Evolutionary conservation across 92 coral and sea anemone genomes (phyloP).

Genomic region (Bergia sp.): DNA sequence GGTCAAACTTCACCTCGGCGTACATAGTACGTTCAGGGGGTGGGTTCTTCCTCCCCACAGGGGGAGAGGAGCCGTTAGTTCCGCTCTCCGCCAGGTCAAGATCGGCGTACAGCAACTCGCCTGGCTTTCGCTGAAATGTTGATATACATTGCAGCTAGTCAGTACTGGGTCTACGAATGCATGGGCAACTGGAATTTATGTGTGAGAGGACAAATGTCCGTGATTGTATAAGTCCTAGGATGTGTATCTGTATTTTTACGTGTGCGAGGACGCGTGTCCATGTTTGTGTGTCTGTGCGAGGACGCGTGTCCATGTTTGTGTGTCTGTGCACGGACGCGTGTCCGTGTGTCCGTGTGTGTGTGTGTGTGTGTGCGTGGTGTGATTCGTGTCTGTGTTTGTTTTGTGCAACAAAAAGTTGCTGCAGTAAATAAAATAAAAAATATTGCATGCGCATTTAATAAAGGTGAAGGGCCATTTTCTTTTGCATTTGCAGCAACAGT

Average conservation of each 20-base stretch:
- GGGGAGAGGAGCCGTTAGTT: background rate
- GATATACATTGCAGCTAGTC: background rate
- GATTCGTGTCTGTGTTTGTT: too few relatives aligned
- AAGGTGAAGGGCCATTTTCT: background rate
- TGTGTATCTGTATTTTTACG: too few relatives aligned
- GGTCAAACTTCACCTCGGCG: conserved; percentile 25
- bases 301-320: too few relatives aligned
- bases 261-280: background rate
- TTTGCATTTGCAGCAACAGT: too few relatives aligned
- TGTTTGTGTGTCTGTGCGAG: too few relatives aligned
- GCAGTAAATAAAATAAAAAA: too few relatives aligned
- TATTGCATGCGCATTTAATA: too few relatives aligned
- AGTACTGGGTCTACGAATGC: background rate
- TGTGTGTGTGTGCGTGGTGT: too few relatives aligned
- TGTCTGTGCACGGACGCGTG: too few relatives aligned
- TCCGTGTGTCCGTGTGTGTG: background rate
- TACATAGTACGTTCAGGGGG: conserved; percentile 25
- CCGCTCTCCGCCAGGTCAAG: conserved; percentile 27
- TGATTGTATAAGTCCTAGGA: too few relatives aligned
- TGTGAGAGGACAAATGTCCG: too few relatives aligned
- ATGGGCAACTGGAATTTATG: background rate
- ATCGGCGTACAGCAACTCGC: conserved; percentile 34
- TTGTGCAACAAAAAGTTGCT: too few relatives aligned
- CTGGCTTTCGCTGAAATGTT: conserved; percentile 40
- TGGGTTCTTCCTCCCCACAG: background rate